Evolutionary conservation across 1,140 invertebrate species (phyloP), one percentile per base, ranked within the genome.

Genomic region (Wasmannia auropunctata): DNA sequence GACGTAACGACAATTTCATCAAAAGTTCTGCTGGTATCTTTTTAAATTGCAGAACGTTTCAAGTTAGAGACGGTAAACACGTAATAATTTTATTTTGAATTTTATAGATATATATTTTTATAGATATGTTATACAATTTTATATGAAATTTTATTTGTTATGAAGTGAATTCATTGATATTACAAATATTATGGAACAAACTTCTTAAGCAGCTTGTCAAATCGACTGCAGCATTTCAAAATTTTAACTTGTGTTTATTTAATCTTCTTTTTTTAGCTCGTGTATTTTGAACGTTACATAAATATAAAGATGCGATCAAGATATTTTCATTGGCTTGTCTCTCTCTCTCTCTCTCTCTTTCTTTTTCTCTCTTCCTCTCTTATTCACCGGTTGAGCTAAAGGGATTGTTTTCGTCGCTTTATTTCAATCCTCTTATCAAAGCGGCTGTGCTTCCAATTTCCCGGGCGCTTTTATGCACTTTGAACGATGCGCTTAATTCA

Each of bases 401-500:
- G 40, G 37, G 79, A 83, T 74, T 74, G 79, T 83, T 83, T 74
- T 43, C 65, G 51, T 58, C 51, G 34, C 67, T 83, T 83, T 83
- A 83, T 83, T 83, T 83, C 79, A 83, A 83, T 83, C 51, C 51
- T 83, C 79, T 83, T 83, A 83, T 83, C 67, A 83, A 83, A 83
- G 51, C 67, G 67, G n/a, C 51, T n/a, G 51, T 43, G 79, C 67
- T 72, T 83, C 37, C 67, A 83, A 83, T 83, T 83, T 83, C 37
- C 69, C 51, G 25, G 51, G 25, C 14, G 51, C 65, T 83, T 74
- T 83, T 54, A 81, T 81, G 67, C 67, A 83, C 67, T 83, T 83
- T 74, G 51, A 72, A 72, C 83, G 31, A 89, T 77, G 75, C 76
- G 56, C 67, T 89, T 77, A 80, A 83, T 84, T 89, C 85, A 80